These are phyloP conservation scores for Drosophila tripunctata DNA, from an alignment of 2,888 invertebrate species.

Conservation along the genomic window DNA sequence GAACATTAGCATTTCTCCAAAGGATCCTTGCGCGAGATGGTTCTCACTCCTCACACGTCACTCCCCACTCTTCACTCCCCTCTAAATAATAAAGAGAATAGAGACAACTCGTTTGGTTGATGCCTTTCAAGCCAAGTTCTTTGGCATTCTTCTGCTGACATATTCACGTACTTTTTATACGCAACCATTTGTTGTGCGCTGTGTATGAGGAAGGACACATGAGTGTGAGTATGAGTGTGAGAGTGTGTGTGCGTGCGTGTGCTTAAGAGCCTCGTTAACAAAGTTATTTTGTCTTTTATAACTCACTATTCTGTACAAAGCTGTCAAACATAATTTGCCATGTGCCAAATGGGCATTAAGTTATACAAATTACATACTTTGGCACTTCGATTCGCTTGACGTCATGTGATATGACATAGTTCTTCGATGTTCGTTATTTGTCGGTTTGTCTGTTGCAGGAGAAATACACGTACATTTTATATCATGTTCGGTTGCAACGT, in stretches of 20 bases:
- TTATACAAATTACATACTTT: slow-evolving; percentile 62
- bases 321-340: slow-evolving; percentile 75
- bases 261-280: slow-evolving; percentile 76
- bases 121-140: slow-evolving; percentile 32
- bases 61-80: no score
- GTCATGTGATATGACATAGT: slow-evolving; percentile 64
- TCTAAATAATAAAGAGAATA: not conserved
- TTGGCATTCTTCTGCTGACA: slow-evolving; percentile 64
- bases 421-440: slow-evolving; percentile 4
- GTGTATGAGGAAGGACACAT: slow-evolving; percentile 13
- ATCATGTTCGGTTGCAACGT: slow-evolving; percentile 57
- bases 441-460: not conserved
- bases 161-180: slow-evolving; percentile 58
- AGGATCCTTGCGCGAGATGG: slow-evolving; percentile 62
- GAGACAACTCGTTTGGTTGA: not conserved
- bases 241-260: slow-evolving; percentile 52
- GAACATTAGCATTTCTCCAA: slow-evolving; percentile 70
- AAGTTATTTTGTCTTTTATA: slow-evolving; percentile 80
- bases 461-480: slow-evolving; percentile 56
- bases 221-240: slow-evolving; percentile 3
- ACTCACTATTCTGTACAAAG: slow-evolving; percentile 54
- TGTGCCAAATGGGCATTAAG: slow-evolving; percentile 61
- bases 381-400: slow-evolving; percentile 59
- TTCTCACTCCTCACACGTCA: not conserved
- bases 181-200: slow-evolving; percentile 27